Evolutionary conservation across 2,888 invertebrate genomes (phyloP), one percentile per base, ranked within the genome.

Genomic region (Amblyjoppa proteus): DNA sequence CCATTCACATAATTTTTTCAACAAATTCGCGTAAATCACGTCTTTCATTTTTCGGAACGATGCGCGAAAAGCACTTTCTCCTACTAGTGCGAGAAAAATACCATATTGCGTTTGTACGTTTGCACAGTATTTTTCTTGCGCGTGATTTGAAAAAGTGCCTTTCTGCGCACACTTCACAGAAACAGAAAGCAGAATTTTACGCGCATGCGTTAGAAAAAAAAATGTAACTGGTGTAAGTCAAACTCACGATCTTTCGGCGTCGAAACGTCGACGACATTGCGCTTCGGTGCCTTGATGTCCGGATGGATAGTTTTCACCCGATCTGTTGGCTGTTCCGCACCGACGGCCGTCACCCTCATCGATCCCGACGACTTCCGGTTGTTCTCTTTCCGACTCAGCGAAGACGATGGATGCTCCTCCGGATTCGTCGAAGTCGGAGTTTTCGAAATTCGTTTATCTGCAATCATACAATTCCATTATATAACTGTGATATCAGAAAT

Each of bases 221-320:
- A n/a, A 31, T 74, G 6, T 6, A 3, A 74, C 41, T 16, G 45
- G 16, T 28, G 49, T 34, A 25, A 79, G 53, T 0, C 56, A n/a
- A 38, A 84, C 85, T 86, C 13, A 84, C 87, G 75, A 69, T 87
- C 71, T 81, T 83, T 86, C 0, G 75, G 61, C 56, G 71, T 28
- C 2, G 51, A 38, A 61, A 61, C 68, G 61, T 68, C 70, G 75
- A 74, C 28, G 76, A 81, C 81, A 79, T 70, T 66, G 58, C 64
- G 81, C 73, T 87, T 77, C 41, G 81, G 83, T 81, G 73, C 82
- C 38, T 78, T 73, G 45, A 79, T 83, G 73, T 88, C 83, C 75
- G 88, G 88, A 81, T 85, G 87, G 28, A 88, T 88, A 56, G 88
- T 89, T 66, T 86, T 85, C 20, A 85, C 83, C n/a, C 81, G 86